These are phyloP conservation scores for Halisarca cf. caerulea DNA, from an alignment of 37 sponge, comb jelly and placozoan species.

Conservation along the genomic window DNA sequence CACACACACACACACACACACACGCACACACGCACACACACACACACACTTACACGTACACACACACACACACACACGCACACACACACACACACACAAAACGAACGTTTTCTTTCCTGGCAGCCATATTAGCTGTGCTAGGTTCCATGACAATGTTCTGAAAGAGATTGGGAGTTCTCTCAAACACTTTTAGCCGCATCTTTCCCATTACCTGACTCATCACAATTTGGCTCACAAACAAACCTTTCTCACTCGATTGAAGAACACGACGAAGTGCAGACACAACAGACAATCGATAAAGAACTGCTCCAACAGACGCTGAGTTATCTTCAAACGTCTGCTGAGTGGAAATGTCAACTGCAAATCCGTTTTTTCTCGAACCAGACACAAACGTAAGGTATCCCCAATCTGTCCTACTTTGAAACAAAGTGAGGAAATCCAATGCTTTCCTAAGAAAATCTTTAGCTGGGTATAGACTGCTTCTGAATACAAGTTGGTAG, in stretches of 20 bases:
- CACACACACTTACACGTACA: too few relatives aligned
- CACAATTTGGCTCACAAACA: neutral
- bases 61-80: too few relatives aligned
- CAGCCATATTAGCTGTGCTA: neutral
- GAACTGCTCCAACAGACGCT: neutral
- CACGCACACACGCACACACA: too few relatives aligned
- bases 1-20: too few relatives aligned
- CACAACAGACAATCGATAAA: neutral
- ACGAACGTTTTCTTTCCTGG: neutral
- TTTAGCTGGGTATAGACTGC: constrained; percentile 27
- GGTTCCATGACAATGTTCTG: constrained; percentile 18
- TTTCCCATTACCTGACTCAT: neutral
- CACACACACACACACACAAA: too few relatives aligned
- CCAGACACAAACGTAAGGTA: neutral
- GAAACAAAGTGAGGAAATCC: neutral
- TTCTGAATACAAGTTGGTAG: constrained; percentile 5
- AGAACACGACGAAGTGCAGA: neutral
- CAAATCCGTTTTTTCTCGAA: too few relatives aligned
- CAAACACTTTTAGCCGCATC: neutral
- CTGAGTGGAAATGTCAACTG: neutral
- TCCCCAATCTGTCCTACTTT: neutral
- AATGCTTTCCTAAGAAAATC: neutral
- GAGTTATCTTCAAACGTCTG: neutral
- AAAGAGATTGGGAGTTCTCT: constrained; percentile 37
- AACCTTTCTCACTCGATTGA: neutral